Conservation (phyloP, 2,888 invertebrate species). For the Trichopria drosophilae region DNA sequence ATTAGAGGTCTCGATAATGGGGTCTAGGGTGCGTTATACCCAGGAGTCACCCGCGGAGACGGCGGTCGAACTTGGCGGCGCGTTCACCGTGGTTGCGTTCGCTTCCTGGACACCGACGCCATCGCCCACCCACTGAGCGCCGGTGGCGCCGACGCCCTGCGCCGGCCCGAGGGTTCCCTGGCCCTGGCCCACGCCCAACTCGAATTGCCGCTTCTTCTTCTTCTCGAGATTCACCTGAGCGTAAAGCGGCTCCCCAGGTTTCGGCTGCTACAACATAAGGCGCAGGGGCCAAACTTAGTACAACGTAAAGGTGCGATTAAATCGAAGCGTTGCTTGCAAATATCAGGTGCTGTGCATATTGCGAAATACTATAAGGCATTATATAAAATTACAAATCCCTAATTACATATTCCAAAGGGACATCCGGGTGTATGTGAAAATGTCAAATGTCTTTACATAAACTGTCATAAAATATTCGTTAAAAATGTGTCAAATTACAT, state of each 20-base stretch:
- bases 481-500: too few species aligned
- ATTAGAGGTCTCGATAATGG: not conserved
- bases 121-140: constrained; percentile 48
- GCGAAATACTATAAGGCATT: not conserved
- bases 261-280: constrained; percentile 60
- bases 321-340: too few species aligned
- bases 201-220: constrained; percentile 63
- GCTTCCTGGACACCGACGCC: constrained; percentile 38
- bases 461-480: too few species aligned
- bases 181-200: constrained; percentile 56
- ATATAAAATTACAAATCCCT: too few species aligned
- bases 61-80: constrained; percentile 50
- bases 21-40: constrained; percentile 54
- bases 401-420: too few species aligned
- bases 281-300: constrained; percentile 51
- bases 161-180: constrained; percentile 41
- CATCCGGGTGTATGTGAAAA: too few species aligned
- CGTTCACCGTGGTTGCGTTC: constrained; percentile 47
- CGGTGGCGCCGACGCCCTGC: constrained; percentile 36
- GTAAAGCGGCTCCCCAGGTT: constrained; percentile 66
- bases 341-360: not conserved
- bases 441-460: too few species aligned
- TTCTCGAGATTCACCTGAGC: constrained; percentile 69
- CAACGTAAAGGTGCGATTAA: constrained; percentile 16
- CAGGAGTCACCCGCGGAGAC: constrained; percentile 60